phyloP scores from a whole-genome alignment of 2,888 invertebrate species.

The Stenchaetothrips biformis region DNA sequence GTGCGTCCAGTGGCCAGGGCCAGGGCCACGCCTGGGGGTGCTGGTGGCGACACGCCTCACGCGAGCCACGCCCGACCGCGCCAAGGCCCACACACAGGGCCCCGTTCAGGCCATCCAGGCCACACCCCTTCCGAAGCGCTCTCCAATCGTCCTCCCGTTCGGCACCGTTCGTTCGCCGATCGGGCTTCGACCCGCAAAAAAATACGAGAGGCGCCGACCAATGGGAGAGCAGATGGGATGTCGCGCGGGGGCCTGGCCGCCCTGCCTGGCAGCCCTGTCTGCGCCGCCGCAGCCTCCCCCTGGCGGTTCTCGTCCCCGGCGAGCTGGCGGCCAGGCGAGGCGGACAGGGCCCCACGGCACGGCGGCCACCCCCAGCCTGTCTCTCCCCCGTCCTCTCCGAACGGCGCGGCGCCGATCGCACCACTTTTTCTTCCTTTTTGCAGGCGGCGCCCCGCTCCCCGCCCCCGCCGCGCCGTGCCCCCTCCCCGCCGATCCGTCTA shows the following conservation, averaged over 20 bases:
- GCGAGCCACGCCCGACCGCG: background rate
- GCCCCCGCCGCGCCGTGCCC: background rate
- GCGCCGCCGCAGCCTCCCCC: background rate
- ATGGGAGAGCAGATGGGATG: background rate
- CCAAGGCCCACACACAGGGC: background rate
- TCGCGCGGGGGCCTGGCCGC: background rate
- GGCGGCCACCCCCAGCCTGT: background rate
- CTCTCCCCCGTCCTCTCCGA: background rate
- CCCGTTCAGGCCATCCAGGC: too few species aligned
- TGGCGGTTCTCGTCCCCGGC: background rate
- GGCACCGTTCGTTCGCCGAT: constrained; percentile 20
- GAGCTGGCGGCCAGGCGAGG: background rate
- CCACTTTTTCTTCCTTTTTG: constrained; percentile 20
- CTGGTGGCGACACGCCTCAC: background rate
- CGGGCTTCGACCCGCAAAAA: constrained; percentile 24
- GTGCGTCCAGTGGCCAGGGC: too few species aligned
- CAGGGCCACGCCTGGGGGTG: background rate
- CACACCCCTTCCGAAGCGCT: background rate
- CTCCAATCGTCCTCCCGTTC: constrained; percentile 20
- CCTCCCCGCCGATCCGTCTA: constrained; percentile 8
- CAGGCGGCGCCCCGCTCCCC: background rate
- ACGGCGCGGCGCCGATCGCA: constrained; percentile 11
- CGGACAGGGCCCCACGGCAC: too few species aligned
- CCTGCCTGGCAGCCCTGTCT: background rate
- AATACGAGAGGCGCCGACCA: constrained; percentile 11